Evolutionary conservation across 2,888 invertebrate genomes (phyloP).

Genomic region (Julus scanicus): DNA sequence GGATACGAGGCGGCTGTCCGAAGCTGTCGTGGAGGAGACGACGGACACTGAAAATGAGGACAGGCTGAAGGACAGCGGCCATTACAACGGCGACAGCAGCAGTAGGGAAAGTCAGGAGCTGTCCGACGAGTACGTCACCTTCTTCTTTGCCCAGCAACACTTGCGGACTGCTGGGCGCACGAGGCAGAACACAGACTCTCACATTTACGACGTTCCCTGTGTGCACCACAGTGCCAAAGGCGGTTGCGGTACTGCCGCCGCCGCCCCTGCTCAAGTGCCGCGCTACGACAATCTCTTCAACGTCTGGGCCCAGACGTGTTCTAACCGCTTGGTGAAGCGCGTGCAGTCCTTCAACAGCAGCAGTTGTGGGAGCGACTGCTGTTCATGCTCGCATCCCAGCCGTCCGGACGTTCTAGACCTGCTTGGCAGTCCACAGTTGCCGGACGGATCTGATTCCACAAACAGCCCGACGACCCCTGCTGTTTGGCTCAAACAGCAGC

Average conservation of each 20-base stretch:
- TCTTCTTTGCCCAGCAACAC: conserved; percentile 59
- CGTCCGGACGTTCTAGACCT: conserved; percentile 59
- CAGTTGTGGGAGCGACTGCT: conserved; percentile 53
- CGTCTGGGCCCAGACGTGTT: conserved; percentile 63
- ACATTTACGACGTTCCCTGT: conserved; percentile 51
- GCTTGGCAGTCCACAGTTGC: conserved; percentile 54
- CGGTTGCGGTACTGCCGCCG: background rate
- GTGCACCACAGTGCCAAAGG: background rate
- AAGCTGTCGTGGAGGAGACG: conserved; percentile 61
- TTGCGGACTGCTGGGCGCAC: background rate
- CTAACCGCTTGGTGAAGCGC: conserved; percentile 58
- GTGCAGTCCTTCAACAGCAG: conserved; percentile 62
- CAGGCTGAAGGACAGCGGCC: conserved; percentile 59
- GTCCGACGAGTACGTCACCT: conserved; percentile 61
- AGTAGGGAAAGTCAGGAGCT: conserved; percentile 57
- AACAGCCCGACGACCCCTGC: conserved; percentile 75
- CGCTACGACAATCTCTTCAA: conserved; percentile 73
- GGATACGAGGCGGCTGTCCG: background rate
- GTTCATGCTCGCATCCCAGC: conserved; percentile 28
- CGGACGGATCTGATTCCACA: conserved; percentile 58
- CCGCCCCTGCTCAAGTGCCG: conserved; percentile 41
- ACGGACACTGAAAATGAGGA: conserved; percentile 62
- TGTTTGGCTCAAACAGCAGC: conserved; percentile 78
- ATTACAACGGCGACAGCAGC: conserved; percentile 56
- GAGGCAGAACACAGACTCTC: background rate